Percentiles rank a stretch among this genome's conserved stretches.
Conservation (phyloP, 2,113 vertebrate species). For the Passer montanus region DNA sequence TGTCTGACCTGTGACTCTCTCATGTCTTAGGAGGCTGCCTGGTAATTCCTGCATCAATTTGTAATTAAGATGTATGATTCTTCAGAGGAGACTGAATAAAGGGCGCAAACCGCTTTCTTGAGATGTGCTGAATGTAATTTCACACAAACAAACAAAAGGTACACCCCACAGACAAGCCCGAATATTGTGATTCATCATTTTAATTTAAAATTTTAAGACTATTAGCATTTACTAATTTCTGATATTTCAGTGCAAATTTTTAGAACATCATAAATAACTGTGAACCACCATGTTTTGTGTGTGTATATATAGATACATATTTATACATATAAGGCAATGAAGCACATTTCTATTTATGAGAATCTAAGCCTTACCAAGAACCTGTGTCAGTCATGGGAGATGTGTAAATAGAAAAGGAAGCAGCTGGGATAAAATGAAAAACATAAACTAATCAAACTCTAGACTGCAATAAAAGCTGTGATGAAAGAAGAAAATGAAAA, state of each 20-base stretch:
- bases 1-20: neutral
- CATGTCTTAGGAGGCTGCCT: neutral
- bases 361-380: neutral
- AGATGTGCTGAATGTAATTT: neutral
- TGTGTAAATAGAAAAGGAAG: neutral
- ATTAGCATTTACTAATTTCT: constrained; percentile 1
- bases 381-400: neutral
- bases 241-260: neutral
- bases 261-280: neutral
- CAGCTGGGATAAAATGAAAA: neutral
- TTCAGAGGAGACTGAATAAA: neutral
- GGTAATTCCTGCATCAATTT: neutral
- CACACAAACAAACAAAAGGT: neutral
- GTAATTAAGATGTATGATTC: neutral
- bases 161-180: neutral
- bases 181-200: neutral
- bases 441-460: neutral
- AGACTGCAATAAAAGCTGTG: neutral
- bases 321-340: neutral
- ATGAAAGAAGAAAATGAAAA: neutral
- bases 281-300: neutral
- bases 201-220: neutral
- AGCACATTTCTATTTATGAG: constrained; percentile 21
- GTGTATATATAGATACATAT: neutral
- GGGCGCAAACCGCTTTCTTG: neutral